Conservation (phyloP, 2,113 vertebrate genomes). For the Charadrius vociferus region DNA sequence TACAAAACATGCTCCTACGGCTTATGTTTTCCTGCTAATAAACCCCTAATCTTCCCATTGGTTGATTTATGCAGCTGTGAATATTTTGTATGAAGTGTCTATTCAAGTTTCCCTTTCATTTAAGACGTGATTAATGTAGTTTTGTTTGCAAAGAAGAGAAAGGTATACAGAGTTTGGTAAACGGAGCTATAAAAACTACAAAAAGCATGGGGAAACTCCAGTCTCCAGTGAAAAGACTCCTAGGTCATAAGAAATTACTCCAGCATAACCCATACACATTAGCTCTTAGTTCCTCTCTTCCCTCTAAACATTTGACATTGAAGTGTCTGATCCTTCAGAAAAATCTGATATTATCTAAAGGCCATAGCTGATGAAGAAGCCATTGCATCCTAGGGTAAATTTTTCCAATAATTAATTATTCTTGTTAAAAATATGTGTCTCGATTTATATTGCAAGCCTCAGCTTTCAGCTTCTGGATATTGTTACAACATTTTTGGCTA, state of each 20-base stretch:
- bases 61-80: constrained; percentile 32
- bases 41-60: constrained; percentile 18
- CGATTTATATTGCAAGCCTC: neutral
- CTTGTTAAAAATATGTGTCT: neutral
- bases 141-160: constrained; percentile 19
- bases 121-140: constrained; percentile 5
- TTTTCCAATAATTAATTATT: neutral
- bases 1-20: constrained; percentile 4
- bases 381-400: neutral
- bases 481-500: neutral
- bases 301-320: neutral
- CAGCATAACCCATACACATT: neutral
- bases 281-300: neutral
- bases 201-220: neutral
- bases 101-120: constrained; percentile 55
- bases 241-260: neutral
- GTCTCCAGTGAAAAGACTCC: neutral
- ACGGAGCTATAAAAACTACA: neutral
- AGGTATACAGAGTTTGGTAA: neutral
- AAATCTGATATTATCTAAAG: neutral
- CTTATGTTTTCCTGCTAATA: constrained; percentile 40
- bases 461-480: neutral
- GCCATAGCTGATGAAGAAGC: neutral
- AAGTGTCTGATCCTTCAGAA: neutral
- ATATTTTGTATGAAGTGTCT: constrained; percentile 20